Evolutionary conservation across 2,113 vertebrate species (phyloP).

Genomic region (Ornithorhynchus anatinus): DNA sequence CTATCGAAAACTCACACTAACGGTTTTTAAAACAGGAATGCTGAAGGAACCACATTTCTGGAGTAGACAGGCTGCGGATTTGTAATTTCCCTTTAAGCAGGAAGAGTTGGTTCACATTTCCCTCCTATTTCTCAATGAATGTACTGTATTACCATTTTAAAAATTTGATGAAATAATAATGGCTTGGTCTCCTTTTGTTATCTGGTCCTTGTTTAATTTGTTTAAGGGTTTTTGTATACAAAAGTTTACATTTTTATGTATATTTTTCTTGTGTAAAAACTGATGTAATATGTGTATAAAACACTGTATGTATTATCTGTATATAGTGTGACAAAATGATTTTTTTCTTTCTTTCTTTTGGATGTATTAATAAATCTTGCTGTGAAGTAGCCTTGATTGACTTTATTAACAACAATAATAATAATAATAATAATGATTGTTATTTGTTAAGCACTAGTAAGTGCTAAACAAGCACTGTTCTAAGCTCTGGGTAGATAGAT

Average conservation of each 20-base stretch:
- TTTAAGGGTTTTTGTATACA: slow-evolving; percentile 99
- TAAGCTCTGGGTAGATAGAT: no score
- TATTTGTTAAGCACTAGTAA: no score
- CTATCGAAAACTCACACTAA: neutral
- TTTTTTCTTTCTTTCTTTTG: slow-evolving; percentile 99
- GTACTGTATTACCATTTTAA: slow-evolving; percentile 98
- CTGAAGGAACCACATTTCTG: slow-evolving; percentile 46
- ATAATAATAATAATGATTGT: no score
- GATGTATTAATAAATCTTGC: slow-evolving; percentile 99
- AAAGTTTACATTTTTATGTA: slow-evolving; percentile 99
- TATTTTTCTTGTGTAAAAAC: slow-evolving; percentile 99
- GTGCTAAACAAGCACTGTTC: no score
- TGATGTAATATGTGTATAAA: slow-evolving; percentile 99
- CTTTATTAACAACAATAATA: slow-evolving; percentile 38
- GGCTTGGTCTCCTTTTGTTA: slow-evolving; percentile 99
- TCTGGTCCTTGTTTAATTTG: slow-evolving; percentile 99
- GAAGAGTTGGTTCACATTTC: slow-evolving; percentile 83
- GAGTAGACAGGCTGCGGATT: slow-evolving; percentile 51
- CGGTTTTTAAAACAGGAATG: slow-evolving; percentile 22
- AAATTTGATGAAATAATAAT: slow-evolving; percentile 90
- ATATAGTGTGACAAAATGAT: slow-evolving; percentile 99
- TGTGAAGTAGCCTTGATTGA: slow-evolving; percentile 86
- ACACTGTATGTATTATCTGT: slow-evolving; percentile 99
- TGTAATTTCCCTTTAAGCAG: slow-evolving; percentile 78
- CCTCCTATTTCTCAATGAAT: slow-evolving; percentile 95